Conservation (phyloP, 1,140 invertebrate species). For the Augochlora pura region DNA sequence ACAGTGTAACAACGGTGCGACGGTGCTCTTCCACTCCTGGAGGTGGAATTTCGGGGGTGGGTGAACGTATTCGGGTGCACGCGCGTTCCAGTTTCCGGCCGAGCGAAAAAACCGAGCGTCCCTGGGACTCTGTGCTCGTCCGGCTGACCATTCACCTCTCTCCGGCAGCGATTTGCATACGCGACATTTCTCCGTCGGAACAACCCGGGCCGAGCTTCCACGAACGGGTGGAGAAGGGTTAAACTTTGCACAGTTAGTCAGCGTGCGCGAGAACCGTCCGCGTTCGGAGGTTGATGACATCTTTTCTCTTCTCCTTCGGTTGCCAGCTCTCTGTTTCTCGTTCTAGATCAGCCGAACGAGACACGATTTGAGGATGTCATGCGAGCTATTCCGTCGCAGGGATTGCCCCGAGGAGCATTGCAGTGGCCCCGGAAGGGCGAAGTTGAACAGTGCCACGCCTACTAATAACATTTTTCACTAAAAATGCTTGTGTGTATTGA, state of each 20-base stretch:
- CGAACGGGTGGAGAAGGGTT: constrained; percentile 47
- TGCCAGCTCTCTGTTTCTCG: not conserved
- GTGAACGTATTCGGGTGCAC: constrained; percentile 15
- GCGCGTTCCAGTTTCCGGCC: constrained; percentile 7
- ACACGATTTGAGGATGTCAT: too few species aligned
- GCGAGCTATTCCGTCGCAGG: too few species aligned
- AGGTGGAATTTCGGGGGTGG: not conserved
- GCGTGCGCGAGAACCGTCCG: constrained; percentile 42
- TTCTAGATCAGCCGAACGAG: too few species aligned
- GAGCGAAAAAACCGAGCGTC: not conserved
- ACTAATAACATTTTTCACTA: too few species aligned
- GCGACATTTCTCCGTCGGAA: constrained; percentile 32
- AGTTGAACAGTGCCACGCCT: too few species aligned
- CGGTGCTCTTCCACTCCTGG: not conserved
- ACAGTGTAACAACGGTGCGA: not conserved
- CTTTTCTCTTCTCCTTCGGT: constrained; percentile 57
- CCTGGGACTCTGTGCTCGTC: not conserved
- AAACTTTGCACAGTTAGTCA: constrained; percentile 68
- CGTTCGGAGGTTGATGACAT: constrained; percentile 64
- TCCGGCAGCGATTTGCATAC: constrained; percentile 51
- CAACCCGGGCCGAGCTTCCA: constrained; percentile 16
- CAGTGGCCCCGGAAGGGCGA: too few species aligned
- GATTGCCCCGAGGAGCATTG: too few species aligned
- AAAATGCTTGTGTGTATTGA: too few species aligned
- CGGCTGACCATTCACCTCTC: constrained; percentile 44